phyloP scores from a whole-genome alignment of 2,797 vertebrate species.

The Acrossocheilus wenchowensis region DNA sequence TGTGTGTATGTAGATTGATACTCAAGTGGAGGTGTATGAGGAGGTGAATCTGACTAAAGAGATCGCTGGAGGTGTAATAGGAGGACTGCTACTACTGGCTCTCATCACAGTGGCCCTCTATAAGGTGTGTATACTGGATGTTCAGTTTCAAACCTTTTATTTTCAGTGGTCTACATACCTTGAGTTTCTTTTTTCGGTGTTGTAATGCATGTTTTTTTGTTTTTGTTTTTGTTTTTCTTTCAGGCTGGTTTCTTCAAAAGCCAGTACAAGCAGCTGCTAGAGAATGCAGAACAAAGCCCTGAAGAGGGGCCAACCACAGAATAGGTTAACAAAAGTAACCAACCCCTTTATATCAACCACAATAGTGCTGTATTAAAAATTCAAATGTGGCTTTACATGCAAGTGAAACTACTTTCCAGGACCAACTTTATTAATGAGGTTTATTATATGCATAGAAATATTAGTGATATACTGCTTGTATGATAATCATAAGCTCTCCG shows the following conservation, averaged over 20 bases:
- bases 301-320: conserved; percentile 13
- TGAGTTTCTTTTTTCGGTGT: background rate
- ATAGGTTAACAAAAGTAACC: background rate
- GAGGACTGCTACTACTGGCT: conserved; percentile 79
- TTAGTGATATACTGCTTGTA: background rate
- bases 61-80: conserved; percentile 80
- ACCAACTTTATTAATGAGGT: background rate
- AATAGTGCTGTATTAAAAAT: background rate
- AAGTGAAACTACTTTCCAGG: background rate
- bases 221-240: background rate
- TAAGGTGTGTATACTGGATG: background rate
- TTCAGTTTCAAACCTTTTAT: background rate
- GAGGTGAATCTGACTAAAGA: conserved; percentile 76
- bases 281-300: conserved; percentile 33
- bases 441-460: no score
- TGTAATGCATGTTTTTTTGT: background rate
- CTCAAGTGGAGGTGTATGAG: conserved; percentile 76
- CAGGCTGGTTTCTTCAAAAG: conserved; percentile 90
- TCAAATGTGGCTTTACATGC: background rate
- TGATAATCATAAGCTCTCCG: background rate
- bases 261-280: conserved; percentile 80
- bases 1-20: conserved; percentile 72
- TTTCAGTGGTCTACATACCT: background rate
- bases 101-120: conserved; percentile 71
- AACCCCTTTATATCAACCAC: background rate